These are phyloP conservation scores for Conomelus anceps DNA, from an alignment of 2,888 invertebrate species.

Conservation along the genomic window DNA sequence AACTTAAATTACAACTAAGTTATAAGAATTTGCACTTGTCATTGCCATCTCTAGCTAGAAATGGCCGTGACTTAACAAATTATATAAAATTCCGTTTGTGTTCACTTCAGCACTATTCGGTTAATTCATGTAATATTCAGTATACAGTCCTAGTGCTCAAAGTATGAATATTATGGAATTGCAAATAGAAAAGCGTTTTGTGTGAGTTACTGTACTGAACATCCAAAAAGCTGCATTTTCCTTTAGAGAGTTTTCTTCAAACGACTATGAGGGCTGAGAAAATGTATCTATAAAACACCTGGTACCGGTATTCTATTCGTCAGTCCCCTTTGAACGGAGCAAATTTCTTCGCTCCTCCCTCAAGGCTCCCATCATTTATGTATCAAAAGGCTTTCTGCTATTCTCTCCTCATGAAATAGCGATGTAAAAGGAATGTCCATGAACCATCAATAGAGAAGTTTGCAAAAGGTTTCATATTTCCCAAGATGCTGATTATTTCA, in stretches of 20 bases:
- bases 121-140: not conserved
- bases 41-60: no score
- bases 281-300: not conserved
- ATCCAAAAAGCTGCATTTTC: not conserved
- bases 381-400: not conserved
- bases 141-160: not conserved
- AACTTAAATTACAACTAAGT: no score
- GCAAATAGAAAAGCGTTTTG: not conserved
- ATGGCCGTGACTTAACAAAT: no score
- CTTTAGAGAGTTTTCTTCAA: not conserved
- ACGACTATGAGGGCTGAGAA: not conserved
- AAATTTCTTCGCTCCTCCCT: not conserved
- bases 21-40: no score
- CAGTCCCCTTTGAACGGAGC: not conserved
- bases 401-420: not conserved
- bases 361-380: not conserved
- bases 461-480: no score
- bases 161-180: not conserved
- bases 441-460: not conserved
- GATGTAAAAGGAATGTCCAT: not conserved
- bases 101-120: not conserved
- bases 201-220: not conserved
- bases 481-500: no score
- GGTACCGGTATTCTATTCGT: not conserved
- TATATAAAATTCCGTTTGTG: no score